Percentiles rank a stretch among this genome's conserved stretches.
Conservation (phyloP, 2,113 vertebrate genomes). For the Oncorhynchus gorbuscha region DNA sequence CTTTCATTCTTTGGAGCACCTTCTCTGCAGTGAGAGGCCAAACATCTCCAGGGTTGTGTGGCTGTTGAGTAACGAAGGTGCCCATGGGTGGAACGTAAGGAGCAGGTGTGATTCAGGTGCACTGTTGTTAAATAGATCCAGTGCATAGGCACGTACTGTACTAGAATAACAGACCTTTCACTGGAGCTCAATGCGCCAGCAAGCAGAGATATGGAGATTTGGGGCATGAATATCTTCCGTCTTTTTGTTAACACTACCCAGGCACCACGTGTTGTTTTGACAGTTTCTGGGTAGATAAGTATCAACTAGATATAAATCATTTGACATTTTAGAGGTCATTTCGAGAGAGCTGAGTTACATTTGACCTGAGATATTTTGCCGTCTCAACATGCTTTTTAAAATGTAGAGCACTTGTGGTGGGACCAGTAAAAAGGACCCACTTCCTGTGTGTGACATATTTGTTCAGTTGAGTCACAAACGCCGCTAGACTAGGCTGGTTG, state of each 20-base stretch:
- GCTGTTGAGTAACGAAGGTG: constrained; percentile 37
- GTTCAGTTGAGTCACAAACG: background rate
- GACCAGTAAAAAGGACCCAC: background rate
- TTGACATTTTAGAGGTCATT: background rate
- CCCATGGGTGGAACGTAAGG: constrained; percentile 26
- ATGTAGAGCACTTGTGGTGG: background rate
- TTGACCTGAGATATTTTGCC: too few species aligned
- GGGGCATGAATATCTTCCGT: background rate
- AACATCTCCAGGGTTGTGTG: constrained; percentile 21
- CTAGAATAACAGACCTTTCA: constrained; percentile 25
- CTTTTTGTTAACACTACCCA: background rate
- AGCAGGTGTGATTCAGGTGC: constrained; percentile 57
- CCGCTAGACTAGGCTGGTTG: background rate
- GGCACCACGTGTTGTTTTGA: background rate
- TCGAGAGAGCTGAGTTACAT: too few species aligned
- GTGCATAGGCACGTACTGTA: constrained; percentile 26
- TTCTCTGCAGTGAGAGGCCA: constrained; percentile 1
- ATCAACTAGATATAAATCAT: background rate
- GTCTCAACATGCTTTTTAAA: too few species aligned
- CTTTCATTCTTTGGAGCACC: constrained; percentile 15
- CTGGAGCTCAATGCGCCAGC: constrained; percentile 6
- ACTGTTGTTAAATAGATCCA: constrained; percentile 16
- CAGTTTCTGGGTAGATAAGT: background rate
- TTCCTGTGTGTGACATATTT: background rate
- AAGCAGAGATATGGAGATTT: constrained; percentile 25